Evolutionary conservation across 1,140 invertebrate genomes (phyloP).

Genomic region (Cardiocondyla obscurior): DNA sequence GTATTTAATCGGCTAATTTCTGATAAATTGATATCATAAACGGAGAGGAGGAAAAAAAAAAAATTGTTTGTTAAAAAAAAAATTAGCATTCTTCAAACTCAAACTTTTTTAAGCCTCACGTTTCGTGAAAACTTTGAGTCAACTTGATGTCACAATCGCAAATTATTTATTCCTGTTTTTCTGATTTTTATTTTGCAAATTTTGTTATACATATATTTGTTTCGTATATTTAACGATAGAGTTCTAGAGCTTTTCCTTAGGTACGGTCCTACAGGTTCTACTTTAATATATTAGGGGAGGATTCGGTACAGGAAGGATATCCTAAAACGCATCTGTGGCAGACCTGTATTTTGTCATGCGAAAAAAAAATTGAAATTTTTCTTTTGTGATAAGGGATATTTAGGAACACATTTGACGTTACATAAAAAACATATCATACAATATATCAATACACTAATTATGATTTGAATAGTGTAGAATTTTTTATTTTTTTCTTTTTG

Average conservation of each 20-base stretch:
- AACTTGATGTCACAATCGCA: not conserved
- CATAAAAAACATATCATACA: not conserved
- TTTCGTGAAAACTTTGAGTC: not conserved
- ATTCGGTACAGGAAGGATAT: conserved; percentile 8
- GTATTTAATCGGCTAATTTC: not conserved
- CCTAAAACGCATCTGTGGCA: conserved; percentile 25
- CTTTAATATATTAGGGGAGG: conserved; percentile 13
- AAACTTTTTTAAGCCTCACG: not conserved
- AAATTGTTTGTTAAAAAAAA: conserved; percentile 9
- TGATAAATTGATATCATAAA: not conserved
- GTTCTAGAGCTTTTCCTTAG: not conserved
- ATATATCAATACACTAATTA: not conserved
- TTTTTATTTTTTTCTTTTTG: too few species aligned
- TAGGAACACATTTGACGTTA: not conserved
- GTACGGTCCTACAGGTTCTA: not conserved
- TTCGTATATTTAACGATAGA: not conserved
- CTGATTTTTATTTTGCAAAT: not conserved
- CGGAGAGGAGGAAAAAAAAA: not conserved
- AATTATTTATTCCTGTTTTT: not conserved
- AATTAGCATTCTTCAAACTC: not conserved
- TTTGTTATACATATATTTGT: not conserved
- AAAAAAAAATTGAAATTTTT: conserved; percentile 9
- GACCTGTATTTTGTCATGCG: conserved; percentile 1
- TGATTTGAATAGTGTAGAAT: not conserved
- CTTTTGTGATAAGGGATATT: not conserved